These are phyloP conservation scores for Rapana venosa DNA, from an alignment of 2,888 invertebrate genomes.

Conservation along the genomic window DNA sequence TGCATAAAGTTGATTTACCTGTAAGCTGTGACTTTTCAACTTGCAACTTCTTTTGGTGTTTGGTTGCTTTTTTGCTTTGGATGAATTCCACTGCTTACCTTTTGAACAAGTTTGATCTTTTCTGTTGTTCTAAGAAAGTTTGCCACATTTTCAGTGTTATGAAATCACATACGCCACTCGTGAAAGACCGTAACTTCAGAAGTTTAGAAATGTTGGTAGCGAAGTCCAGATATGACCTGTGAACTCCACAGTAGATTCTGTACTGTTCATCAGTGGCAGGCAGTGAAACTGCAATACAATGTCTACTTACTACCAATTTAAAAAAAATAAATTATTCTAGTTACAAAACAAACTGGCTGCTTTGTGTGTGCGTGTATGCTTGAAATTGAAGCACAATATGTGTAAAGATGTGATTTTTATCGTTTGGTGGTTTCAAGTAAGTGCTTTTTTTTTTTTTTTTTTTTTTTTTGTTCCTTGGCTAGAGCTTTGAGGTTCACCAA, in stretches of 20 bases:
- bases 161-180: conserved; percentile 37
- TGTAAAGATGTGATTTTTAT: too few species aligned
- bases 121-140: conserved; percentile 43
- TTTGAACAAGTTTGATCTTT: conserved; percentile 27
- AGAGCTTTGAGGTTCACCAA: too few species aligned
- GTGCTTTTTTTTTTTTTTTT: too few species aligned
- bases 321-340: conserved; percentile 62
- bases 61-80: conserved; percentile 14
- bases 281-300: conserved; percentile 40
- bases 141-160: conserved; percentile 46
- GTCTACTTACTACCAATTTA: conserved; percentile 59
- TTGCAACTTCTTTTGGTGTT: not conserved
- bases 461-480: too few species aligned
- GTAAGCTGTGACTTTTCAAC: conserved; percentile 2
- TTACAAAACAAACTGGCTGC: conserved; percentile 36
- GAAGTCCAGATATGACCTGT: not conserved
- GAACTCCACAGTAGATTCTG: conserved; percentile 4
- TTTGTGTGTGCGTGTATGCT: not conserved
- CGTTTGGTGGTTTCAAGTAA: too few species aligned
- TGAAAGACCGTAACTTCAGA: not conserved
- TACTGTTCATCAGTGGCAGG: conserved; percentile 34
- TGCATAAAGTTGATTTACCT: not conserved
- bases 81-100: not conserved
- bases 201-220: conserved; percentile 8
- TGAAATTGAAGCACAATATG: not conserved